A percentile compares a stretch with the other conserved stretches of the same genome.
phyloP scores from a whole-genome alignment of 2,797 vertebrate genomes.

The Ceryle rudis region DNA sequence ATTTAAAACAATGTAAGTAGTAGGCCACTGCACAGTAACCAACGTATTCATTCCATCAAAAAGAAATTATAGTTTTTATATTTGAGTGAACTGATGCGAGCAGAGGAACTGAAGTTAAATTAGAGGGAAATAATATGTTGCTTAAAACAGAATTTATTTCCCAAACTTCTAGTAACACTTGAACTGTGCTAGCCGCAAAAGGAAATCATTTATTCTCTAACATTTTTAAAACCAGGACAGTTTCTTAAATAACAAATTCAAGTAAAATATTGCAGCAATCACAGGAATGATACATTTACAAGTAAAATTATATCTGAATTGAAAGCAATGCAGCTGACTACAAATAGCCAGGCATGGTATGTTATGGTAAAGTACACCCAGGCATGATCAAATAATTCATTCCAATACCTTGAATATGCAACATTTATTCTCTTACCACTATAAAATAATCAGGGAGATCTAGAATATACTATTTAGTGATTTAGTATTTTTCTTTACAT shows the following conservation, averaged over 20 bases:
- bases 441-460: not conserved
- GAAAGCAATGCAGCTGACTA: not conserved
- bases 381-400: not conserved
- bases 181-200: not conserved
- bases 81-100: constrained; percentile 12
- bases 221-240: constrained; percentile 5
- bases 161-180: not conserved
- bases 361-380: not conserved
- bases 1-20: not conserved
- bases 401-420: not conserved
- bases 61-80: not conserved
- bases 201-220: not conserved
- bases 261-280: not conserved
- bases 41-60: not conserved
- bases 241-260: constrained; percentile 20
- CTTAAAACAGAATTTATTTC: constrained; percentile 1
- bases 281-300: not conserved
- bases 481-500: not conserved
- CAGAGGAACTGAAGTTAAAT: not conserved
- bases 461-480: not conserved
- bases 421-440: not conserved
- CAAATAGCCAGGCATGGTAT: not conserved
- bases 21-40: not conserved
- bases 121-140: not conserved
- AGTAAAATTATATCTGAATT: not conserved